phyloP scores from a whole-genome alignment of 2,797 vertebrate genomes.

The Hyperoplus lanceolatus region DNA sequence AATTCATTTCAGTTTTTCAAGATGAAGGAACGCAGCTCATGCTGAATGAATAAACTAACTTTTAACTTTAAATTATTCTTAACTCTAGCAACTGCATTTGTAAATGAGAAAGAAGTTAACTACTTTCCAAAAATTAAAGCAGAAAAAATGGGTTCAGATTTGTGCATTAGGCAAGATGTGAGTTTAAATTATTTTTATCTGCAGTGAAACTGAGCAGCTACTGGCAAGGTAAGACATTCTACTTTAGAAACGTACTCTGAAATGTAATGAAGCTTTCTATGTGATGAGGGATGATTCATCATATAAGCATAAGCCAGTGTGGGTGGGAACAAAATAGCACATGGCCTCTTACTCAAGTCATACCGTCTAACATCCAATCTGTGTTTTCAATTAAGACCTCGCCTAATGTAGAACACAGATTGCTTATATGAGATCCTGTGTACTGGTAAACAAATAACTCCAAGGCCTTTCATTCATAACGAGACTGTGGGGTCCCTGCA shows the following conservation, averaged over 20 bases:
- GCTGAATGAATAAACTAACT: too few relatives aligned
- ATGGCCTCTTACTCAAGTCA: constrained; percentile 8
- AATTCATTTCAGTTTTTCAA: neutral
- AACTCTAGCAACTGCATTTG: neutral
- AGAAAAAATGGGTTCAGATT: neutral
- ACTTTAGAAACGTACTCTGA: constrained; percentile 1
- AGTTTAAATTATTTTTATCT: too few relatives aligned
- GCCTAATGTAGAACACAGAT: neutral
- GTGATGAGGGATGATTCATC: neutral
- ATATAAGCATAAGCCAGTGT: neutral
- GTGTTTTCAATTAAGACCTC: constrained; percentile 39
- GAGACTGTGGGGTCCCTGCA: constrained; percentile 35
- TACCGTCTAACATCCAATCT: constrained; percentile 19
- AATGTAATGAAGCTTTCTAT: neutral
- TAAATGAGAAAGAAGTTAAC: neutral
- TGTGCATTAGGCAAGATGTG: too few relatives aligned
- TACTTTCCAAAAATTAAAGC: neutral
- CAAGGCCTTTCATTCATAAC: constrained; percentile 52
- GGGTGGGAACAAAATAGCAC: neutral
- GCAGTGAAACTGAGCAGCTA: neutral
- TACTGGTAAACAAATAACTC: constrained; percentile 53
- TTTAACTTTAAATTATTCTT: neutral
- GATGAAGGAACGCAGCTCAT: neutral
- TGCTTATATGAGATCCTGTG: constrained; percentile 30
- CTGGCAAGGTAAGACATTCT: neutral